phyloP scores from a whole-genome alignment of 2,797 vertebrate genomes.

The Arctocebus calabarensis region DNA sequence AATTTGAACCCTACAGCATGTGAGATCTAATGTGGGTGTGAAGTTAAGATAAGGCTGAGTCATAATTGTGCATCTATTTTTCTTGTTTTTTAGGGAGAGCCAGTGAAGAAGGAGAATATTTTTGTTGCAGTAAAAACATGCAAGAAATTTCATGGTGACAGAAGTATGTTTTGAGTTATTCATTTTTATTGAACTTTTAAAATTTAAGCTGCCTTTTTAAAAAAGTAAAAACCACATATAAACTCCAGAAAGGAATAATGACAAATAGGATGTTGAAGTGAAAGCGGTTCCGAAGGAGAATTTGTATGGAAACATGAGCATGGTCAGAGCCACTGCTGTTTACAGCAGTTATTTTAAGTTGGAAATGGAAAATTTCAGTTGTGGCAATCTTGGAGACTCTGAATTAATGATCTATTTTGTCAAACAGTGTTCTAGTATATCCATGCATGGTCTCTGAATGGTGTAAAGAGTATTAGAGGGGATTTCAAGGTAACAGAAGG shows the following conservation, averaged over 20 bases:
- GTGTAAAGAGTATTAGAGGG: neutral
- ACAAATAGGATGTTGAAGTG: neutral
- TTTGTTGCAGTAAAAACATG: conserved; percentile 99
- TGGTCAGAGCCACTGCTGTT: neutral
- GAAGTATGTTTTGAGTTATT: conserved; percentile 91
- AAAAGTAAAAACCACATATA: neutral
- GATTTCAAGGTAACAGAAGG: neutral
- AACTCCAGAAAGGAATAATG: neutral
- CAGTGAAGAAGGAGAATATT: conserved; percentile 92
- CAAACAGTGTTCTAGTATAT: neutral
- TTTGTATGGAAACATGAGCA: neutral
- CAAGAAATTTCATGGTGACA: conserved; percentile 95
- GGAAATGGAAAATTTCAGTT: conserved; percentile 26
- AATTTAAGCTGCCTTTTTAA: conserved; percentile 13
- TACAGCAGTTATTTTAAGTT: neutral
- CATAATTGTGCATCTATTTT: neutral
- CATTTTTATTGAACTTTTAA: conserved; percentile 49
- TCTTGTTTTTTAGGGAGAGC: conserved; percentile 89
- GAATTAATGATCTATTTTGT: neutral
- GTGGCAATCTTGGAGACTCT: neutral
- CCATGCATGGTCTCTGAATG: neutral
- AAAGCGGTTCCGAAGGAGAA: neutral
- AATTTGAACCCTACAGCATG: neutral
- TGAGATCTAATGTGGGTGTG: neutral
- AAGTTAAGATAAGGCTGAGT: conserved; percentile 37